Evolutionary conservation across 1,140 invertebrate species (phyloP).

Genomic region (Dufourea novaeangliae): DNA sequence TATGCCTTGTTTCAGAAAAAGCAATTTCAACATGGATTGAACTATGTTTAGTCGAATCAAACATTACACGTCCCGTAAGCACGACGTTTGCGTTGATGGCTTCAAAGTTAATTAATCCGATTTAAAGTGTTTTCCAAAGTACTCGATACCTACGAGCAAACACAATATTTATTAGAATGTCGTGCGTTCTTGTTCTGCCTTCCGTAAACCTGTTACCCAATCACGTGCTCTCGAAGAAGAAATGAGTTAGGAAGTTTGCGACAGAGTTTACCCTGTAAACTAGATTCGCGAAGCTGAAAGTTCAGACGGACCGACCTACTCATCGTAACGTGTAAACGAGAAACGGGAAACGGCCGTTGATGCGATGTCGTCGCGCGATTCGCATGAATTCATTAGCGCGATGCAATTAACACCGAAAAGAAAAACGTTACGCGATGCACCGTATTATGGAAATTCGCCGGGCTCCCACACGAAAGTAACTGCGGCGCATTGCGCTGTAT

Average conservation of each 20-base stretch:
- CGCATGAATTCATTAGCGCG: neutral
- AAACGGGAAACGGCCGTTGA: constrained; percentile 11
- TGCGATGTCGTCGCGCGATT: neutral
- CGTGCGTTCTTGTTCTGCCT: no score
- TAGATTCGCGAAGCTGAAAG: neutral
- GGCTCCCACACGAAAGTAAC: neutral
- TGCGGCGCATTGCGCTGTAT: no score
- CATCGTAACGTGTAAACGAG: constrained; percentile 17
- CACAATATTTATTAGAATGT: no score
- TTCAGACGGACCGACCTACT: neutral
- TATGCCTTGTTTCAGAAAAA: no score
- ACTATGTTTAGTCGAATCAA: no score
- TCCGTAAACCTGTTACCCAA: no score
- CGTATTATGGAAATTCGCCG: neutral
- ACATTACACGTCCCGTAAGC: no score
- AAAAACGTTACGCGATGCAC: neutral
- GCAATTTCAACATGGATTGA: no score
- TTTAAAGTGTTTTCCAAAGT: no score
- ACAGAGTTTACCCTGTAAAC: constrained; percentile 6
- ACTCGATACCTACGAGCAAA: no score
- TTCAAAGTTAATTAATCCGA: no score
- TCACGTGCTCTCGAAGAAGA: neutral
- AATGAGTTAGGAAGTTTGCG: constrained; percentile 7
- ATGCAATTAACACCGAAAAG: neutral
- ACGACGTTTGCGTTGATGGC: no score